Percentiles rank a stretch among this genome's conserved stretches.
These are phyloP conservation scores for Brenthis ino DNA, from an alignment of 2,888 invertebrate genomes.

Conservation along the genomic window DNA sequence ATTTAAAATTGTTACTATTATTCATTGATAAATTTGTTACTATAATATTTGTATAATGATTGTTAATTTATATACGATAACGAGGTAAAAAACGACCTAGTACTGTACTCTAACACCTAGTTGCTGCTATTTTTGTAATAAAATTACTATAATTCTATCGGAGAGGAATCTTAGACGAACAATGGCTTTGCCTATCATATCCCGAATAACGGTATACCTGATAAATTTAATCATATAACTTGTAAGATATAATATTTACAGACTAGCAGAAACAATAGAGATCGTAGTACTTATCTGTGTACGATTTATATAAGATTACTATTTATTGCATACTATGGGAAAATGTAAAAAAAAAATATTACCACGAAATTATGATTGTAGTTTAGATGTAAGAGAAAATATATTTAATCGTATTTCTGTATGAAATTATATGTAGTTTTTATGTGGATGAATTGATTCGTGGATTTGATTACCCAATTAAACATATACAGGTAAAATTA, in stretches of 20 bases:
- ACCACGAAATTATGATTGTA: conserved; percentile 75
- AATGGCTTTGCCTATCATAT: conserved; percentile 64
- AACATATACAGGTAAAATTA: conserved; percentile 40
- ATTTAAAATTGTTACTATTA: conserved; percentile 31
- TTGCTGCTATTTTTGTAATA: conserved; percentile 32
- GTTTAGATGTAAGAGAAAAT: conserved; percentile 77
- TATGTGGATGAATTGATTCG: conserved; percentile 78
- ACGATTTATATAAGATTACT: conserved; percentile 69
- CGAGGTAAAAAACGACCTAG: conserved; percentile 26
- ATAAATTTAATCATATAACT: conserved; percentile 61
- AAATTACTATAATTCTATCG: conserved; percentile 20
- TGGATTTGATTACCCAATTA: conserved; percentile 72
- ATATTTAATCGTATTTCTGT: conserved; percentile 83
- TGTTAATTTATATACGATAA: conserved; percentile 22
- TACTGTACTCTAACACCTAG: conserved; percentile 26
- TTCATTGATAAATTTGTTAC: conserved; percentile 30
- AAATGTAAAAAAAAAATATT: conserved; percentile 75
- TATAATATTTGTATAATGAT: conserved; percentile 29
- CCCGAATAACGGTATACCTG: conserved; percentile 75
- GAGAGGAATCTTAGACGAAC: conserved; percentile 33
- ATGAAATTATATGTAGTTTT: conserved; percentile 83
- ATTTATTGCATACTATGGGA: conserved; percentile 75
- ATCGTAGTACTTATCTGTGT: conserved; percentile 59
- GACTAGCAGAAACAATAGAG: conserved; percentile 58
- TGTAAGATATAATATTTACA: conserved; percentile 65